Base-by-base conservation (phyloP, 2,888 invertebrate species). In the Drosophila prostipennis region DNA sequence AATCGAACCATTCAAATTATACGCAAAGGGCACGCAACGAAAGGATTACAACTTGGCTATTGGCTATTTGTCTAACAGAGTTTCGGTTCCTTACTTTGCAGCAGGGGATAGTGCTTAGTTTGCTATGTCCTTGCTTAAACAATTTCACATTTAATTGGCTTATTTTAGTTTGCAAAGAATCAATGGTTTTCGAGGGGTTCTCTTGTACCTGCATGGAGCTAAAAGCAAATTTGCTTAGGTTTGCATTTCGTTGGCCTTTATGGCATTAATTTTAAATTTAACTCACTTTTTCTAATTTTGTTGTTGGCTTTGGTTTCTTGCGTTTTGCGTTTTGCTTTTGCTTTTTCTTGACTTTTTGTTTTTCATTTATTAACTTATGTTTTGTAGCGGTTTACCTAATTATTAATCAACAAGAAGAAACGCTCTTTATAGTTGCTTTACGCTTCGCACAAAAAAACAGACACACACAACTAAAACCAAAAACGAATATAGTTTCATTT, bases 371-470 rank as follows among this genome's bases (percentile, higher is more conserved):
- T 79, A 79, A 65, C 75, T 74, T 79, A 76, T 74, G 72, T 73
- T 61, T 55, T 58, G 61, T 79, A 51, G 71, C 71, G 54, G 65
- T 80, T 65, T 78, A 76, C 90, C 89, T 89, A 89, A 88, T 82
- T 79, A 89, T 79, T 89, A 89, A 87, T 89, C 90, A 89, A 89
- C 90, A 89, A 87, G 87, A 86, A 85, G 74, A 79, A 80, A 85
- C 67, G 57, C 65, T 56, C 45, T 67, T 74, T 72, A 69, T 49
- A 57, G 45, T 58, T 46, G 52, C 48, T 37, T 67, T 51, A 52
- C 61, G 51, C 51, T 65, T 39, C 45, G 51, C 48, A 63, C 59
- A 53, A 40, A 63, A 48, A 67, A 67, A 36, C 42, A 36, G 65
- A 65, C 61, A 45, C 49, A 39, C 61, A 54, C 60, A 69, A 69